These are phyloP conservation scores for Brachyhypopomus occidentalis DNA, from an alignment of 2,113 vertebrate species.

Conservation along the genomic window DNA sequence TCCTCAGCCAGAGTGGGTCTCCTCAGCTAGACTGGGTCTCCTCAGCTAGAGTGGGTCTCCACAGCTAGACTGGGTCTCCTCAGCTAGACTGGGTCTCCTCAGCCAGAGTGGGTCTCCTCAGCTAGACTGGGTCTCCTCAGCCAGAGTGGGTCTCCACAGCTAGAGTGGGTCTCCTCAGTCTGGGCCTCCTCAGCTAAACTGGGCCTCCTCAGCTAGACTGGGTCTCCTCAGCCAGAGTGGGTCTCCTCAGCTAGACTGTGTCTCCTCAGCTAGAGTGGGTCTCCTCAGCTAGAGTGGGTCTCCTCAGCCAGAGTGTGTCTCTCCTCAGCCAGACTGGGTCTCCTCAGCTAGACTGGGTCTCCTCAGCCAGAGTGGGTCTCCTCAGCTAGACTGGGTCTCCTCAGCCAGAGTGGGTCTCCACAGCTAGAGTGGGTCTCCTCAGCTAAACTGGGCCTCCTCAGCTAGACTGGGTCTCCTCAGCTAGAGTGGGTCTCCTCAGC, in stretches of 20 bases:
- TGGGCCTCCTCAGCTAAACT: too few species aligned
- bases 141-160: not conserved
- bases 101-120: not conserved
- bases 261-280: slow-evolving; percentile 14
- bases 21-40: slow-evolving; percentile 6
- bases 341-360: too few species aligned
- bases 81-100: too few species aligned
- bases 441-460: too few species aligned
- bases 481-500: not conserved
- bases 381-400: too few species aligned
- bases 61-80: not conserved
- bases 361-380: slow-evolving; percentile 8
- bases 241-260: too few species aligned
- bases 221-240: not conserved
- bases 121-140: too few species aligned
- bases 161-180: not conserved
- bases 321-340: slow-evolving; percentile 12
- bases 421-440: not conserved
- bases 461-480: not conserved
- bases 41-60: too few species aligned
- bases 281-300: not conserved
- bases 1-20: too few species aligned
- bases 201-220: slow-evolving; percentile 22
- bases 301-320: too few species aligned
- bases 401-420: not conserved